These are phyloP conservation scores for Notoglanidium macrostoma DNA, from an alignment of 2,797 vertebrate genomes.

Conservation along the genomic window DNA sequence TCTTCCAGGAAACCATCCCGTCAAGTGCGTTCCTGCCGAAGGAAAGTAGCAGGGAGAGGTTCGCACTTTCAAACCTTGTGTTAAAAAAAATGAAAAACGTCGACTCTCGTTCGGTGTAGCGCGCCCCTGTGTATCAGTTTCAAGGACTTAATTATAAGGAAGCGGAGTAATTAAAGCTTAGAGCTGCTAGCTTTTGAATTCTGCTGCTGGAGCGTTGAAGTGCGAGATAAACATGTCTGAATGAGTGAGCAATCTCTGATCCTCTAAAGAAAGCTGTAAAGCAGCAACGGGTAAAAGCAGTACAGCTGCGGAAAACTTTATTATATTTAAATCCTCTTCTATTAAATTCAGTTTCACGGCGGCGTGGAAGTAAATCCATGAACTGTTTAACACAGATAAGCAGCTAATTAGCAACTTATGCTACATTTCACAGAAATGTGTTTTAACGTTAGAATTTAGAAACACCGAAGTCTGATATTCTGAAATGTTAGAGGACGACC, in stretches of 20 bases:
- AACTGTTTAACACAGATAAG: constrained; percentile 22
- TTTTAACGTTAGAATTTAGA: background rate
- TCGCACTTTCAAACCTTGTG: background rate
- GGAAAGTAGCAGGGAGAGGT: background rate
- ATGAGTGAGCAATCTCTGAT: constrained; percentile 34
- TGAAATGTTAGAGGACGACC: background rate
- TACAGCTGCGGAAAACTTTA: constrained; percentile 9
- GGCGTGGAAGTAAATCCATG: constrained; percentile 10
- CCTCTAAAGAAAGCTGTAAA: constrained; percentile 12
- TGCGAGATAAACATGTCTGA: constrained; percentile 35
- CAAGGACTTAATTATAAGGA: constrained; percentile 35
- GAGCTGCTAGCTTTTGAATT: constrained; percentile 32
- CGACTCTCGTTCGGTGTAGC: background rate
- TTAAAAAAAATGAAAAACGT: background rate
- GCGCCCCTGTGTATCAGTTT: constrained; percentile 1
- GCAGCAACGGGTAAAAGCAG: background rate
- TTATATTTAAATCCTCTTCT: constrained; percentile 34
- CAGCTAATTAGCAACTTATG: constrained; percentile 3
- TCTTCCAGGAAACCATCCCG: background rate
- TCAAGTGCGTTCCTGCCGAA: too few relatives aligned
- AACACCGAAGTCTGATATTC: background rate
- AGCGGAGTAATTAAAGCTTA: constrained; percentile 37
- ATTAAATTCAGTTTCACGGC: constrained; percentile 33
- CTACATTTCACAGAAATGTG: constrained; percentile 1
- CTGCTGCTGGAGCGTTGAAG: constrained; percentile 29